Conservation (phyloP, 2,113 vertebrate species). For the Indri indri region DNA sequence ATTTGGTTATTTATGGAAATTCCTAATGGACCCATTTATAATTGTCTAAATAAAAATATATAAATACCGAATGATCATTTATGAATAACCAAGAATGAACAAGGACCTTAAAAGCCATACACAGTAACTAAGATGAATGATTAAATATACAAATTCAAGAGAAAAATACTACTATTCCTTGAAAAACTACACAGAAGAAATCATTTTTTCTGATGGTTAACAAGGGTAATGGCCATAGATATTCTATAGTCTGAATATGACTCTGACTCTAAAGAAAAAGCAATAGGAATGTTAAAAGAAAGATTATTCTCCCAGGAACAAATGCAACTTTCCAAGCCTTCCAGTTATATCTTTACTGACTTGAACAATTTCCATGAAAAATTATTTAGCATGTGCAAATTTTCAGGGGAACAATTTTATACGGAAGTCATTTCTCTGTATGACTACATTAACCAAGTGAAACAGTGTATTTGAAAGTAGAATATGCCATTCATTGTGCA, state of each 20-base stretch:
- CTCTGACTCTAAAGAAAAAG: not conserved
- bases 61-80: not conserved
- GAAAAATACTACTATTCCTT: not conserved
- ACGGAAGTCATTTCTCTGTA: not conserved
- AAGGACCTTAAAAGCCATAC: not conserved
- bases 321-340: not conserved
- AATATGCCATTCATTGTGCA: not conserved
- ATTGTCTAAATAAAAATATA: conserved; percentile 15
- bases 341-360: not conserved
- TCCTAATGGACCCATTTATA: not conserved
- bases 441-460: not conserved
- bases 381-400: not conserved
- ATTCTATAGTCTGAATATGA: not conserved
- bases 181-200: not conserved
- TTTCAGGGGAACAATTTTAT: not conserved
- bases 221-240: not conserved
- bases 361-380: not conserved
- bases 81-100: not conserved
- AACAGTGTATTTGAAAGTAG: not conserved
- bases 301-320: not conserved
- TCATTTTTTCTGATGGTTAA: not conserved
- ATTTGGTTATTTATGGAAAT: conserved; percentile 7
- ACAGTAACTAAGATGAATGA: not conserved
- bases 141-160: not conserved
- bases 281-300: not conserved